These are phyloP conservation scores for Anticlea derivata DNA, from an alignment of 2,888 invertebrate species.

Conservation along the genomic window DNA sequence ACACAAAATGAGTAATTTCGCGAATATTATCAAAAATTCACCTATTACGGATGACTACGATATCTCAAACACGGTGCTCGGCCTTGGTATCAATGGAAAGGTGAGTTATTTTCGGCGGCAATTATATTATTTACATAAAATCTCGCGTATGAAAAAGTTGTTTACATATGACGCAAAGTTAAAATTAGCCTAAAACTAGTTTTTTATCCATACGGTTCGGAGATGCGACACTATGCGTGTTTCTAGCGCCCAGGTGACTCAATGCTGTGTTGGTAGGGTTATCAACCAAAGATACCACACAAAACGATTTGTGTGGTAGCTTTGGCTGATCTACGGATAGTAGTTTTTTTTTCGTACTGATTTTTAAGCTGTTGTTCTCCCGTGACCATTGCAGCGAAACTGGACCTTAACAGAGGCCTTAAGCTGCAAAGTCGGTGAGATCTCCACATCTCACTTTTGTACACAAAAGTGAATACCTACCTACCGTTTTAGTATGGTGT, in stretches of 20 bases:
- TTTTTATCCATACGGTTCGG: conserved; percentile 15
- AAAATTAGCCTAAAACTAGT: conserved; percentile 45
- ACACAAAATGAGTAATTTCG: conserved; percentile 65
- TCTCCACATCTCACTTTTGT: no score
- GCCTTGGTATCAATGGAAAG: conserved; percentile 99
- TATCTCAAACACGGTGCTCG: conserved; percentile 96
- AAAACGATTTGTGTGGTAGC: no score
- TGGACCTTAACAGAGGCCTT: no score
- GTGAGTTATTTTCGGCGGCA: conserved; percentile 49
- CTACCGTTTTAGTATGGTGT: no score
- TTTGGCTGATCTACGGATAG: no score
- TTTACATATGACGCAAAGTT: conserved; percentile 61
- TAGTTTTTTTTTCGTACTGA: no score
- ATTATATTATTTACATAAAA: conserved; percentile 1
- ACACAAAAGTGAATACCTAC: no score
- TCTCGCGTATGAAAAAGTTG: conserved; percentile 32
- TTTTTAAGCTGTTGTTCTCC: no score
- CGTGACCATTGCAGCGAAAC: no score
- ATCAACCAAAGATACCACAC: no score
- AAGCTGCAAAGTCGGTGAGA: no score
- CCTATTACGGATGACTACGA: conserved; percentile 95
- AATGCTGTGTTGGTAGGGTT: no score
- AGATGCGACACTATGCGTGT: conserved; percentile 6
- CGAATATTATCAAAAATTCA: conserved; percentile 87
- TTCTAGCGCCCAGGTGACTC: background rate